These are phyloP conservation scores for Euplexia lucipara DNA, from an alignment of 2,888 invertebrate genomes.

Conservation along the genomic window DNA sequence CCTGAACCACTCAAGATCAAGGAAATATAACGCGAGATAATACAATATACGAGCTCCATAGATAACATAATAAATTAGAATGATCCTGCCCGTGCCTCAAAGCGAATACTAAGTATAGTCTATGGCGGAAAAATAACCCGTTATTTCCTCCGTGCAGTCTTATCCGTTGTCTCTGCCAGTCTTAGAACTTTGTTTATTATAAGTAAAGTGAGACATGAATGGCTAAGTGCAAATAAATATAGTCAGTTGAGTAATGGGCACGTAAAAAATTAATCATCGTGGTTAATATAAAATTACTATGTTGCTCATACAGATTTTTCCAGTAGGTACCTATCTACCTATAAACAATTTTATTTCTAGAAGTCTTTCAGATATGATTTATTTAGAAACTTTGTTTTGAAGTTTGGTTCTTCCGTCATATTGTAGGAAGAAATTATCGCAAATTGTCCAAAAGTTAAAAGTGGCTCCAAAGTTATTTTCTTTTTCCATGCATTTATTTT, in stretches of 20 bases:
- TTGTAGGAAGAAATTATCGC: too few species aligned
- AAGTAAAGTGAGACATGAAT: constrained; percentile 16
- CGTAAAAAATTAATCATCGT: constrained; percentile 3
- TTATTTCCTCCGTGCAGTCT: neutral
- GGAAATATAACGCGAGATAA: constrained; percentile 66
- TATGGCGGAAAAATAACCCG: neutral
- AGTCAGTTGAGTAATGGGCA: constrained; percentile 11
- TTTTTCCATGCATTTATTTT: too few species aligned
- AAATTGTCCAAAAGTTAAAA: too few species aligned
- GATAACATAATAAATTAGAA: constrained; percentile 8
- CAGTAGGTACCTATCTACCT: neutral
- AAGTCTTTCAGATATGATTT: neutral
- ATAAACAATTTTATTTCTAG: neutral
- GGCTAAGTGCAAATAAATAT: constrained; percentile 5
- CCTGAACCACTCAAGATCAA: constrained; percentile 71
- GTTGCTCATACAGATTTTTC: constrained; percentile 7
- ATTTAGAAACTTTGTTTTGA: neutral
- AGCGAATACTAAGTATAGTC: neutral
- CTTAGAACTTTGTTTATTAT: neutral
- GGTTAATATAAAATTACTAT: constrained; percentile 11
- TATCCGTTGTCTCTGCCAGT: neutral
- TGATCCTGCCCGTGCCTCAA: neutral
- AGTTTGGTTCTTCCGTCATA: too few species aligned
- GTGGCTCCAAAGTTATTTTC: too few species aligned
- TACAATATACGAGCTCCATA: constrained; percentile 9